phyloP scores from a whole-genome alignment of 2,113 vertebrate species.

The Crotalus horridus region DNA sequence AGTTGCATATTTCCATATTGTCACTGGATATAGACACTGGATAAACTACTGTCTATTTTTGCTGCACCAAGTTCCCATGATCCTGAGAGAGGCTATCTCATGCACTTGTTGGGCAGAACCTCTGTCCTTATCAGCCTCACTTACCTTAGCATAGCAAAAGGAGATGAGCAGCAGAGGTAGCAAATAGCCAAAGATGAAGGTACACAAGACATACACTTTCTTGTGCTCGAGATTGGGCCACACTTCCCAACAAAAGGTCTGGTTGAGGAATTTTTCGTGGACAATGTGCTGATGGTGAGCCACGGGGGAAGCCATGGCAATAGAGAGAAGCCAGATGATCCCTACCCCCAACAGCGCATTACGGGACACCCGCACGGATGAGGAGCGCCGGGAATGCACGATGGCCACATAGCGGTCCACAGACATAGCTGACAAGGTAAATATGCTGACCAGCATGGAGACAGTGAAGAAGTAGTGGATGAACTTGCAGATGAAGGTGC shows the following conservation, averaged over 20 bases:
- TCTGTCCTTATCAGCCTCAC: conserved; percentile 10
- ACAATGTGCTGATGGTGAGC: conserved; percentile 88
- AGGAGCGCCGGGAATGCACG: conserved; percentile 91
- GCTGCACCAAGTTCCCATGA: not conserved
- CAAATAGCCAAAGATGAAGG: conserved; percentile 91
- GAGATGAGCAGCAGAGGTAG: conserved; percentile 90
- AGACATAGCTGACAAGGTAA: conserved; percentile 93
- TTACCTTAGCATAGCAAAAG: conserved; percentile 97
- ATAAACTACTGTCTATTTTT: not conserved
- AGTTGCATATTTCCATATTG: not conserved
- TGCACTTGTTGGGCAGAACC: not conserved
- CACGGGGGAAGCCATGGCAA: conserved; percentile 88
- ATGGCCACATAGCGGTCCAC: conserved; percentile 97
- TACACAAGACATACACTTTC: conserved; percentile 89
- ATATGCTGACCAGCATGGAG: conserved; percentile 97
- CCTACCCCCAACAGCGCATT: conserved; percentile 83
- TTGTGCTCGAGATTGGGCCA: conserved; percentile 83
- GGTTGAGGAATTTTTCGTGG: conserved; percentile 69
- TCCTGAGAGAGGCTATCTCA: not conserved
- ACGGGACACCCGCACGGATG: conserved; percentile 79
- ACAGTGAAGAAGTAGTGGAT: conserved; percentile 95
- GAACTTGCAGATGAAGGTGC: conserved; percentile 94
- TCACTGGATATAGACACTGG: not conserved
- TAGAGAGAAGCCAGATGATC: conserved; percentile 87
- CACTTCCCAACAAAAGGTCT: conserved; percentile 93